These are phyloP conservation scores for Falco novaeseelandiae DNA, from an alignment of 2,797 vertebrate genomes.

Conservation along the genomic window DNA sequence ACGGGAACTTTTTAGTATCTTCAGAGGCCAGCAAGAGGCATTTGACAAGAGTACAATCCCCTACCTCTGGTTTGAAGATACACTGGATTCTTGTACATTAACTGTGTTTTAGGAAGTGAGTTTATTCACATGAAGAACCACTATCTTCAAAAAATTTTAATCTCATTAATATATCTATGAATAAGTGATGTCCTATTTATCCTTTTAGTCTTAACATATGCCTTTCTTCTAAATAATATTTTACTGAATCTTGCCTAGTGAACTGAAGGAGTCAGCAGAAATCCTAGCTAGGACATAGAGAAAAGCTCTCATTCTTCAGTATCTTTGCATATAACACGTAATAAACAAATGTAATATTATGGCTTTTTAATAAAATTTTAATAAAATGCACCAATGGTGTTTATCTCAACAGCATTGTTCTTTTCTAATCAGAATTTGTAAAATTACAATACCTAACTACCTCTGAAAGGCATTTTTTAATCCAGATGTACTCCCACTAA, in stretches of 20 bases:
- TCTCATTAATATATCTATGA: not conserved
- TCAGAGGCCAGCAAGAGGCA: not conserved
- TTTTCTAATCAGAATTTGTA: not conserved
- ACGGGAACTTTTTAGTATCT: not conserved
- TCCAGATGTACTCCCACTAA: not conserved
- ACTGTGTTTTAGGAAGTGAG: not conserved
- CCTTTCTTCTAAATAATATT: not conserved
- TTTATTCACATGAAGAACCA: not conserved
- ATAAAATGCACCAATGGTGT: fast-evolving
- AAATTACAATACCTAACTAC: not conserved
- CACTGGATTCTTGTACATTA: not conserved
- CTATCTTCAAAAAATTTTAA: not conserved
- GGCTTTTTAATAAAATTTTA: not conserved
- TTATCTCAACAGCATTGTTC: not conserved
- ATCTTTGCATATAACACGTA: not conserved
- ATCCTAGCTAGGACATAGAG: not conserved
- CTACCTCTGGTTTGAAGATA: not conserved
- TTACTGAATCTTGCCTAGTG: not conserved
- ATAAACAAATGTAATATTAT: not conserved
- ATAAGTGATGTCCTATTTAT: not conserved
- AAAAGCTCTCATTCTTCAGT: not conserved
- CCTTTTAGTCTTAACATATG: not conserved
- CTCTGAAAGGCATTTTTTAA: not conserved
- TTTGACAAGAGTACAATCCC: not conserved
- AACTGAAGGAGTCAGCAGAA: not conserved